These are phyloP conservation scores for Heliconius erato DNA, from an alignment of 2,888 invertebrate species.

Conservation along the genomic window DNA sequence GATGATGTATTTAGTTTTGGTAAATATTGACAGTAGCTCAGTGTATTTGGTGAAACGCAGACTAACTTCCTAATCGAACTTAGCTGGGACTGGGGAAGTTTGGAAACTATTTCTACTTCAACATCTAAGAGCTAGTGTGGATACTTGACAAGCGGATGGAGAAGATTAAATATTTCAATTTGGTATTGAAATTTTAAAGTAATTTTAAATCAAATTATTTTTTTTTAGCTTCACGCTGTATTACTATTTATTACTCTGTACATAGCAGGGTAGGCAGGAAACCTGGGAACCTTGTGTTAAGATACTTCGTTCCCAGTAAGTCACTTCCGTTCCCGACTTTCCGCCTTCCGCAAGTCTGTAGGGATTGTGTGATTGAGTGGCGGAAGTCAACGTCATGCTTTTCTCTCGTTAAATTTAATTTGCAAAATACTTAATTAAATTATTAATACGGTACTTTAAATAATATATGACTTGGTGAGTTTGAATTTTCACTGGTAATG, in stretches of 20 bases:
- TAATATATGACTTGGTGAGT: too few relatives aligned
- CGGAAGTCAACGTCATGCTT: too few relatives aligned
- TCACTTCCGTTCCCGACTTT: not conserved
- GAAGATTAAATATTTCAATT: slow-evolving; percentile 45
- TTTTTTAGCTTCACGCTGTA: too few relatives aligned
- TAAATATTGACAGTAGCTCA: slow-evolving; percentile 52
- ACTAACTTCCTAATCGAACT: slow-evolving; percentile 54
- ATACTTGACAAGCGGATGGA: slow-evolving; percentile 45
- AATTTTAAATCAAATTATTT: too few relatives aligned
- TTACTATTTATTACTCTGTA: too few relatives aligned
- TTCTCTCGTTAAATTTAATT: too few relatives aligned
- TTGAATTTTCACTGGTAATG: too few relatives aligned
- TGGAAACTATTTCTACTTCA: slow-evolving; percentile 52
- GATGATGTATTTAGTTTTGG: slow-evolving; percentile 31
- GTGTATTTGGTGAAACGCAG: slow-evolving; percentile 50
- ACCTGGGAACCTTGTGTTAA: not conserved
- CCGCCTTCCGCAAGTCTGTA: not conserved
- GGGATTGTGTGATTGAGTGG: too few relatives aligned
- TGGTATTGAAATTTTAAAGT: not conserved
- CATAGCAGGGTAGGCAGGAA: not conserved
- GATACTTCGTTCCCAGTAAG: not conserved
- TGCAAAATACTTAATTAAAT: too few relatives aligned
- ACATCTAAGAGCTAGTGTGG: slow-evolving; percentile 47
- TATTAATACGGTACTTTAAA: too few relatives aligned
- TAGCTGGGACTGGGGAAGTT: slow-evolving; percentile 50